Conservation (phyloP, 2,797 vertebrate genomes). For the Petrocephalus schoutedeni region DNA sequence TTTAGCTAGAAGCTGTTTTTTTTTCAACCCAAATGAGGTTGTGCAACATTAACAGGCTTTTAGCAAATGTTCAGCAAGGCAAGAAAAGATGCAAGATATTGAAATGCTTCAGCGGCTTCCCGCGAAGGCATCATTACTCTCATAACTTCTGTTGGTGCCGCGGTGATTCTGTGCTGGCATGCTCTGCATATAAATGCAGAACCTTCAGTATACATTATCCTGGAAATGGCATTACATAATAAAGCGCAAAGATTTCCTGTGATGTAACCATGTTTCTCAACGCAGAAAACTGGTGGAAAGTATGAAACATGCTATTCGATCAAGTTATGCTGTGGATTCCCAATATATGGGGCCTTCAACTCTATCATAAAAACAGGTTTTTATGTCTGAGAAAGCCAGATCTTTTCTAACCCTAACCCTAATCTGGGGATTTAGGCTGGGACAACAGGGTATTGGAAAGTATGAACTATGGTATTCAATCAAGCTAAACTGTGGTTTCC, state of each 20-base stretch:
- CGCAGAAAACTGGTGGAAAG: not conserved
- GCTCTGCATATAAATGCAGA: constrained; percentile 22
- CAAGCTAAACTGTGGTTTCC: no score
- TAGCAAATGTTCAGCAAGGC: not conserved
- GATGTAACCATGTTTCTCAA: not conserved
- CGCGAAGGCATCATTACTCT: constrained; percentile 25
- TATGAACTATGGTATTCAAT: no score
- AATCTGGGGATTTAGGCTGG: no score
- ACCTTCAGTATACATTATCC: not conserved
- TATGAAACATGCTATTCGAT: no score
- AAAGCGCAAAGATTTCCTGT: not conserved
- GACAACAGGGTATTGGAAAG: no score
- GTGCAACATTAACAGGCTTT: not conserved
- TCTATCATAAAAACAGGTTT: no score
- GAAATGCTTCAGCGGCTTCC: not conserved
- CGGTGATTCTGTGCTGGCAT: not conserved
- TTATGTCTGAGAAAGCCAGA: no score
- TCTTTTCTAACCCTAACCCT: no score
- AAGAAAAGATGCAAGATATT: not conserved
- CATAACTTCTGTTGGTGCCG: not conserved
- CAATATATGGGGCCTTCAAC: no score
- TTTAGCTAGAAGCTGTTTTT: not conserved
- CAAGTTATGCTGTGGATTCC: no score
- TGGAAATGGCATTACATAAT: not conserved
- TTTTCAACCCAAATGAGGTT: not conserved